Evolutionary conservation across 2,797 vertebrate species (phyloP).

Genomic region (Gymnothorax reevesii): DNA sequence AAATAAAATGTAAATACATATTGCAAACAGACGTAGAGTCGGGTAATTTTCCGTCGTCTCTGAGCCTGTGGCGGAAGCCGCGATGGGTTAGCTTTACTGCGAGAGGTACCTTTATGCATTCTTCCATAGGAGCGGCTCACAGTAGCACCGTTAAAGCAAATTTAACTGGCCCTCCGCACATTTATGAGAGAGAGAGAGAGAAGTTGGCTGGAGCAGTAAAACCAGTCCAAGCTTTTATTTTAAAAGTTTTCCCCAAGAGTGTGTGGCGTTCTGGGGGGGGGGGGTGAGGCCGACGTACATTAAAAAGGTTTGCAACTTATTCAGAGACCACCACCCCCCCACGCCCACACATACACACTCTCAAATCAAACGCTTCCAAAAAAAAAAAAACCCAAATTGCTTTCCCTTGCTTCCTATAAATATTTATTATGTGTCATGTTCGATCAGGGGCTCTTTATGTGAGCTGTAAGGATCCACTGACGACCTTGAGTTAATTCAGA

Average conservation of each 20-base stretch:
- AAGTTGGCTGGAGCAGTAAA: background rate
- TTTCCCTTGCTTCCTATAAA: too few relatives aligned
- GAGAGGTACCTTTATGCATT: background rate
- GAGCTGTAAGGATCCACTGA: too few relatives aligned
- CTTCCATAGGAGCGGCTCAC: background rate
- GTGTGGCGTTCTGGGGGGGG: background rate
- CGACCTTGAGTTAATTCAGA: background rate
- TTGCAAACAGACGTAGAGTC: background rate
- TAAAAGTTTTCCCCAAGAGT: background rate
- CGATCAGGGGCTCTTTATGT: too few relatives aligned
- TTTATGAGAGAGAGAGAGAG: background rate
- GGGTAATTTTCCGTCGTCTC: background rate
- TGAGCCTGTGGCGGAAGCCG: background rate
- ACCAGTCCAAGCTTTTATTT: background rate
- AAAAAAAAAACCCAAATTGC: background rate
- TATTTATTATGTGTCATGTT: too few relatives aligned
- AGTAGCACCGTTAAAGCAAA: background rate
- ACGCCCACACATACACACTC: too few relatives aligned
- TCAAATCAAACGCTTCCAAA: background rate
- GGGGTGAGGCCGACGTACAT: background rate
- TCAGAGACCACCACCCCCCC: background rate
- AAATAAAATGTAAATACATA: constrained; percentile 12
- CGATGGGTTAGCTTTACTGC: background rate
- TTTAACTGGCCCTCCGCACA: background rate
- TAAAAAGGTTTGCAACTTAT: too few relatives aligned